A percentile compares a stretch with the other conserved stretches of the same genome.
phyloP scores from a whole-genome alignment of 2,888 invertebrate genomes.

The Leptogaster cylindrica region DNA sequence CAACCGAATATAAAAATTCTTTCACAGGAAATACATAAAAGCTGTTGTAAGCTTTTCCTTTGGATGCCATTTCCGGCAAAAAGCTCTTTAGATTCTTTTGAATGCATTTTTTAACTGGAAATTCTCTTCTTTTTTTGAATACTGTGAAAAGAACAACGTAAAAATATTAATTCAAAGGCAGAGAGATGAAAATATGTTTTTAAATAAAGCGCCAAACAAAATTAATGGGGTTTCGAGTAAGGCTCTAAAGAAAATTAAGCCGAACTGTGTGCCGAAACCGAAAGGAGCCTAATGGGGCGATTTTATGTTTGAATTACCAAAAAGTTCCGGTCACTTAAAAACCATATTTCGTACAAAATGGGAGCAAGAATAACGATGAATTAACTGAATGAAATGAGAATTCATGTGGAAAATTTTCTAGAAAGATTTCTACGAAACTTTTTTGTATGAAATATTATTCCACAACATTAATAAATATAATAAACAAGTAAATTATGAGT shows the following conservation, averaged over 20 bases:
- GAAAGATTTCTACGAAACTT: too few species aligned
- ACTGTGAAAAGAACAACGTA: constrained; percentile 3
- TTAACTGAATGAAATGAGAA: too few species aligned
- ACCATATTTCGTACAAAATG: too few species aligned
- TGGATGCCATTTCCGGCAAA: constrained; percentile 2
- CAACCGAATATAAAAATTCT: constrained; percentile 18
- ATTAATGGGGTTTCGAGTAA: constrained; percentile 1
- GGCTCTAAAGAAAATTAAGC: not conserved
- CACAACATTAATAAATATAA: too few species aligned
- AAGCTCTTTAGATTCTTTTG: constrained; percentile 18
- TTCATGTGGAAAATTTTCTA: too few species aligned
- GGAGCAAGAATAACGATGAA: too few species aligned
- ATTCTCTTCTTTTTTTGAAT: constrained; percentile 22
- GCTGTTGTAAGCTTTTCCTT: constrained; percentile 21
- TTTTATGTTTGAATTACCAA: too few species aligned
- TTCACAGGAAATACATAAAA: constrained; percentile 18
- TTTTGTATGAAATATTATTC: too few species aligned
- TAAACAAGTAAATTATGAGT: too few species aligned
- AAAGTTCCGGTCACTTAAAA: too few species aligned
- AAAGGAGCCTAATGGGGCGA: too few species aligned
- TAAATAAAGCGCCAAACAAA: constrained; percentile 16
- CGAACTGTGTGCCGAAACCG: too few species aligned
- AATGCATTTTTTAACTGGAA: constrained; percentile 5
- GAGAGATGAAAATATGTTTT: not conserved
- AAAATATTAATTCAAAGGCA: not conserved